Evolutionary conservation across 1,140 invertebrate species (phyloP).

Genomic region (Oncopodura yosiiana): DNA sequence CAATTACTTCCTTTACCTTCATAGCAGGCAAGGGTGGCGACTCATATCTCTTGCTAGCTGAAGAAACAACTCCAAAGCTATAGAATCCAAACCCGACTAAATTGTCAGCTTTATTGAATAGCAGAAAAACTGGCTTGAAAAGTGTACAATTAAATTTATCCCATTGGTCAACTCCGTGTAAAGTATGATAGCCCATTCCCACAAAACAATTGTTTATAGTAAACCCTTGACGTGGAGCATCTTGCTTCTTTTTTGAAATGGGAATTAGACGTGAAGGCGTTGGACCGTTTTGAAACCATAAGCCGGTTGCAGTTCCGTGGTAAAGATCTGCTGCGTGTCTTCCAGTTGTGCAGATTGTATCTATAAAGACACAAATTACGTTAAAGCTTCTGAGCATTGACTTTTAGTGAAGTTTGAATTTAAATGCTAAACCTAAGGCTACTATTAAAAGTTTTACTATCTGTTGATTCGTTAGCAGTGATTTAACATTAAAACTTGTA

Average conservation of each 20-base stretch:
- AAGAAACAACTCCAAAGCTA: neutral
- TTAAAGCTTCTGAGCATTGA: no score
- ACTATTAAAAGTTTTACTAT: no score
- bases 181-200: conserved; percentile 19
- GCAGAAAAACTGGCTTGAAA: conserved; percentile 8
- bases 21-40: conserved; percentile 7
- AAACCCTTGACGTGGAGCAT: conserved; percentile 11
- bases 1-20: neutral
- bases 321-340: conserved; percentile 2
- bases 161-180: neutral
- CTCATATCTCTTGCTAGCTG: conserved; percentile 6
- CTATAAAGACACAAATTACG: no score
- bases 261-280: conserved; percentile 2
- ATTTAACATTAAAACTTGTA: no score
- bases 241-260: conserved; percentile 2
- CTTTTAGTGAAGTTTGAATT: no score
- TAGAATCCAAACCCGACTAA: conserved; percentile 16
- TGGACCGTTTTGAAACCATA: conserved; percentile 18
- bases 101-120: conserved; percentile 6
- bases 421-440: no score
- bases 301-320: conserved; percentile 1
- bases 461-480: no score
- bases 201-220: conserved; percentile 17
- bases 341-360: conserved; percentile 9
- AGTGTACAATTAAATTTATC: neutral